Evolutionary conservation across 2,113 vertebrate genomes (phyloP).

Genomic region (Falcunculus frontatus): DNA sequence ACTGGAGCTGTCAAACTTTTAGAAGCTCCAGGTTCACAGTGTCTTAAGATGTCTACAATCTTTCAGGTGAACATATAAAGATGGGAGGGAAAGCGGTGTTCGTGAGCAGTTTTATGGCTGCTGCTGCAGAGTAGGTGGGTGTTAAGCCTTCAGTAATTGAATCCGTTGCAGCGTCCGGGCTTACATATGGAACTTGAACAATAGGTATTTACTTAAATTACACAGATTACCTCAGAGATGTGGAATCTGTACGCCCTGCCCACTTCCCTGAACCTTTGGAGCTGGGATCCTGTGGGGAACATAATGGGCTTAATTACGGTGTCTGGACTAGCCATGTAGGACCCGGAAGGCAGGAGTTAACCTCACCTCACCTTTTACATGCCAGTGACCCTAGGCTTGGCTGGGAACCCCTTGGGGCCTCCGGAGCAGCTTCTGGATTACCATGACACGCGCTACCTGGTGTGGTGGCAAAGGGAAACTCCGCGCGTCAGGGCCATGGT

Average conservation of each 20-base stretch:
- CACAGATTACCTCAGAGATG: conserved; percentile 50
- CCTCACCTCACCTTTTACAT: conserved; percentile 56
- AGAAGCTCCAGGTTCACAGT: neutral
- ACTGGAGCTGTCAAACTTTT: neutral
- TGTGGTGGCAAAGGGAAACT: neutral
- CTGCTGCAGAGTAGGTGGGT: neutral
- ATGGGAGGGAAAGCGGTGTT: neutral
- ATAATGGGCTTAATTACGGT: conserved; percentile 57
- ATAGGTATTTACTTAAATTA: conserved; percentile 45
- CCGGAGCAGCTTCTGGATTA: neutral
- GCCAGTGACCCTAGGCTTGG: neutral
- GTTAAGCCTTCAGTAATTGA: neutral
- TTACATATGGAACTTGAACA: conserved; percentile 33
- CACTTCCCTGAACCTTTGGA: conserved; percentile 41
- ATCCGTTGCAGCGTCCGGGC: neutral
- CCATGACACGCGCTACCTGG: neutral
- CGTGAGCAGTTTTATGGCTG: fast-evolving
- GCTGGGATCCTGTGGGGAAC: conserved; percentile 48
- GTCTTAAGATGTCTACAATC: neutral
- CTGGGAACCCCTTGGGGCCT: neutral
- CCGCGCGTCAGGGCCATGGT: fast-evolving
- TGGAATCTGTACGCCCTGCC: conserved; percentile 32
- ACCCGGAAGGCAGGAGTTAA: conserved; percentile 58
- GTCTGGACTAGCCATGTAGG: conserved; percentile 36
- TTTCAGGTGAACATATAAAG: neutral